Conservation (phyloP, 35 echinoderm and acorn worm genomes). For the Anneissia japonica region DNA sequence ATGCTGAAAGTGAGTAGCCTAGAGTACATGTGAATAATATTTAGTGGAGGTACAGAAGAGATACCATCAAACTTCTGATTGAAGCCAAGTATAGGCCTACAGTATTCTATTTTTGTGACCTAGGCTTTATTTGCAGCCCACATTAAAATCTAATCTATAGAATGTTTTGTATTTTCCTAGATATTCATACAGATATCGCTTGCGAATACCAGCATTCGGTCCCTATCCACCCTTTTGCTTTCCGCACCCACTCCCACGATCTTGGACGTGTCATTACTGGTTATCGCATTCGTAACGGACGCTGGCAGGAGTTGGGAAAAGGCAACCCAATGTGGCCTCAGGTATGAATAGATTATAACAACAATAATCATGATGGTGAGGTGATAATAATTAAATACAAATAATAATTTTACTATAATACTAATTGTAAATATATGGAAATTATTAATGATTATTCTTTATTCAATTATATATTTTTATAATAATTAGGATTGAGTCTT, state of each 20-base stretch:
- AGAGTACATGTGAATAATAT: background rate
- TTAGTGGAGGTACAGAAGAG: background rate
- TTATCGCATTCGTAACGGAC: conserved; percentile 56
- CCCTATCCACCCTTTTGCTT: conserved; percentile 81
- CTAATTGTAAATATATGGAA: no score
- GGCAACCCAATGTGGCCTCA: conserved; percentile 91
- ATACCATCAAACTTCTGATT: background rate
- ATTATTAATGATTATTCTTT: no score
- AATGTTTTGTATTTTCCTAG: conserved; percentile 31
- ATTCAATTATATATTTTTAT: no score
- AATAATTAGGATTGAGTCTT: no score
- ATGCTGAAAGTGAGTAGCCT: conserved; percentile 44
- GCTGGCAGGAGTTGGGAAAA: conserved; percentile 60
- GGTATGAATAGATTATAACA: no score
- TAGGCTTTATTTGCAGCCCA: background rate
- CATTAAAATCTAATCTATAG: background rate
- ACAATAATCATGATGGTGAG: no score
- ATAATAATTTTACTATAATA: no score
- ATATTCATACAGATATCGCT: conserved; percentile 72
- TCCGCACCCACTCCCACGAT: conserved; percentile 71
- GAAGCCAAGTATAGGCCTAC: background rate
- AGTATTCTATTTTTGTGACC: background rate
- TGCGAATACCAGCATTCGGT: conserved; percentile 42
- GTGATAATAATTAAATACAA: no score
- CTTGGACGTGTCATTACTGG: conserved; percentile 79